These are phyloP conservation scores for Cheilosia pagana DNA, from an alignment of 2,888 invertebrate genomes.

Conservation along the genomic window DNA sequence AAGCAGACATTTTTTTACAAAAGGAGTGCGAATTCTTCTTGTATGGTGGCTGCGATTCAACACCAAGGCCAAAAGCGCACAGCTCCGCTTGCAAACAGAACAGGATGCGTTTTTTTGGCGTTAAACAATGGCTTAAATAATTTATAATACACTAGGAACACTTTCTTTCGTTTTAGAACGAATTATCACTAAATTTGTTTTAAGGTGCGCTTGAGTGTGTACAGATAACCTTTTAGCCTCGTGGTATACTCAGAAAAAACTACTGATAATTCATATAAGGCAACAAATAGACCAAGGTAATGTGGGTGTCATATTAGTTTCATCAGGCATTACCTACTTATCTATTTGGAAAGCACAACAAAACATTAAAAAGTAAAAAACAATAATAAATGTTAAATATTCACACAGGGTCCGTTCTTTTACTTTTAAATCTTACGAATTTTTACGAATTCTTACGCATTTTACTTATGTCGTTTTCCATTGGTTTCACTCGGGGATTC, in stretches of 20 bases:
- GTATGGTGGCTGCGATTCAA: constrained; percentile 77
- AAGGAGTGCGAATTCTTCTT: constrained; percentile 75
- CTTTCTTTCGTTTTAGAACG: no score
- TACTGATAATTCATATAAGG: neutral
- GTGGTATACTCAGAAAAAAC: neutral
- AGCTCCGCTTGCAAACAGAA: constrained; percentile 67
- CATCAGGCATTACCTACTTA: no score
- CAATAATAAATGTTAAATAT: no score
- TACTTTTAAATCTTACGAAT: no score
- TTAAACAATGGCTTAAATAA: neutral
- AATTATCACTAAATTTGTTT: no score
- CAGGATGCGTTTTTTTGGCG: neutral
- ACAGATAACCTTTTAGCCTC: neutral
- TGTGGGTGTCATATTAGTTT: neutral
- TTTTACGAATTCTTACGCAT: no score
- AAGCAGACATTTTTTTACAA: no score
- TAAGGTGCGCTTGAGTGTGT: neutral
- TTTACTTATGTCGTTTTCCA: no score
- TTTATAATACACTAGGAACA: neutral
- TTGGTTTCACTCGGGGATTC: no score
- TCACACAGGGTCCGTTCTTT: no score
- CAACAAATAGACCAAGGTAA: neutral
- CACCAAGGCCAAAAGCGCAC: constrained; percentile 75
- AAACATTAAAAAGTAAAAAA: no score
- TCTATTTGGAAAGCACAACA: no score